These are phyloP conservation scores for Ondatra zibethicus DNA, from an alignment of 2,113 vertebrate species.

Conservation along the genomic window DNA sequence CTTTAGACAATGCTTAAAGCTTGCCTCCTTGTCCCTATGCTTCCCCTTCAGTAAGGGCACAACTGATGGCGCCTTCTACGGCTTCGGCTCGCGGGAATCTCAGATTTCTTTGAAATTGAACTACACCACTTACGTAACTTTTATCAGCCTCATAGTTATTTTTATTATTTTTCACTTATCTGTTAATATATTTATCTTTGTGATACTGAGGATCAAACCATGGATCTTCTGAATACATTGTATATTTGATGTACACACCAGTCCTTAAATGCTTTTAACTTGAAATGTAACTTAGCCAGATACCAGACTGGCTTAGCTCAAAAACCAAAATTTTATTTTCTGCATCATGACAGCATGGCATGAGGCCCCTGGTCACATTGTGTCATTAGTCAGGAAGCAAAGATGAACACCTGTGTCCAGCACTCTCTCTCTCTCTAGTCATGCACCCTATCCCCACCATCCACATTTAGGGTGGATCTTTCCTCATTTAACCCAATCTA, in stretches of 20 bases:
- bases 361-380: neutral
- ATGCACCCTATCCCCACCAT: neutral
- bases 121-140: neutral
- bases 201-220: neutral
- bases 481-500: neutral
- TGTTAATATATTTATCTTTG: neutral
- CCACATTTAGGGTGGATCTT: neutral
- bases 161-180: neutral
- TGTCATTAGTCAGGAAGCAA: neutral
- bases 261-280: neutral
- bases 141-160: neutral
- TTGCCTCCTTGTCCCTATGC: neutral
- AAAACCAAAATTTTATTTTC: neutral
- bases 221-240: neutral
- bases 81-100: neutral
- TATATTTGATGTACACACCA: neutral
- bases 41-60: neutral
- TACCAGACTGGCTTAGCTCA: neutral
- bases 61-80: neutral
- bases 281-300: conserved; percentile 18
- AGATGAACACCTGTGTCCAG: neutral
- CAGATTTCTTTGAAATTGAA: neutral
- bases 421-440: neutral
- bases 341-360: neutral
- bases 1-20: neutral